phyloP scores from a whole-genome alignment of 1,140 invertebrate species.

The Penaeus japonicus region DNA sequence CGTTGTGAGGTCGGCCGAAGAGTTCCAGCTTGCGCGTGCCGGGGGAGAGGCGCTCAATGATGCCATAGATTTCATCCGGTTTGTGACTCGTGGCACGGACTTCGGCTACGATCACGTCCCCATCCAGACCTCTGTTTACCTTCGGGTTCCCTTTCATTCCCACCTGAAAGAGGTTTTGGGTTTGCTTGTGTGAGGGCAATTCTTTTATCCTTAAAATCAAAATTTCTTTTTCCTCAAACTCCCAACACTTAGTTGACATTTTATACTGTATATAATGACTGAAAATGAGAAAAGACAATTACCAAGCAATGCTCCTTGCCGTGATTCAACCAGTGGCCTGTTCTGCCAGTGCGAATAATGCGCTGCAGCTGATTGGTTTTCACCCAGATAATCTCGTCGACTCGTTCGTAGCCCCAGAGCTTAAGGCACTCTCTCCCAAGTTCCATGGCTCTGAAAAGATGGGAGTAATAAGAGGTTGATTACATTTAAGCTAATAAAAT shows the following conservation, averaged over 20 bases:
- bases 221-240: background rate
- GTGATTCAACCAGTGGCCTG: slow-evolving; percentile 98
- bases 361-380: slow-evolving; percentile 98
- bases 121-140: slow-evolving; percentile 92
- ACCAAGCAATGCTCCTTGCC: slow-evolving; percentile 97
- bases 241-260: no score
- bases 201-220: no score
- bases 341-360: slow-evolving; percentile 95
- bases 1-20: slow-evolving; percentile 96
- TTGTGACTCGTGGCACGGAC: slow-evolving; percentile 97
- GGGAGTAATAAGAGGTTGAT: background rate
- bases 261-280: background rate
- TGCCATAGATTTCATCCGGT: slow-evolving; percentile 96
- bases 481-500: no score
- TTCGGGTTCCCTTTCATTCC: slow-evolving; percentile 96
- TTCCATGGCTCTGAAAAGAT: slow-evolving; percentile 86
- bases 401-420: slow-evolving; percentile 93
- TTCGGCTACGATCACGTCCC: slow-evolving; percentile 98
- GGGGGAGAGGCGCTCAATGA: slow-evolving; percentile 71
- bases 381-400: slow-evolving; percentile 98
- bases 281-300: slow-evolving; percentile 61
- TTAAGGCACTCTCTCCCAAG: slow-evolving; percentile 90
- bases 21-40: slow-evolving; percentile 97
- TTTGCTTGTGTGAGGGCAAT: background rate
- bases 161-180: slow-evolving; percentile 62